Evolutionary conservation across 1,140 invertebrate genomes (phyloP), one percentile per base, ranked within the genome.

Genomic region (Conopomorpha cramerella): DNA sequence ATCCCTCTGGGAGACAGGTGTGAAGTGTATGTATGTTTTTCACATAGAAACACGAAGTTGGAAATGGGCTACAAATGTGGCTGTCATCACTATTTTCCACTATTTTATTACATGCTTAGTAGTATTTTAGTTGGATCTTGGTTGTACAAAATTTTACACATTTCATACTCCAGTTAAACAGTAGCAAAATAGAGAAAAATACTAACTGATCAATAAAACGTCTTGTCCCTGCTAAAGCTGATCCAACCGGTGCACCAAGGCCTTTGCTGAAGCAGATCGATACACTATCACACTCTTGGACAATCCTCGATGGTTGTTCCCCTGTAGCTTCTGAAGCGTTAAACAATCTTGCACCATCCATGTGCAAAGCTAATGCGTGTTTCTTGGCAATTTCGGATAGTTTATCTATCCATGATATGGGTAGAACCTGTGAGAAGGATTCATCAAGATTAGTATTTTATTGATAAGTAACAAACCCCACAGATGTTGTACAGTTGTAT

Each of bases 261-360:
- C 92, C 87, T 82, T 98, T 94, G 62, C 90, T 94, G 30, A 94
- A 73, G 51, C 92, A 95, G 34, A 93, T 82, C 8, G 82, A 84
- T 0, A 96, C 84, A 1, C 91, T 90, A 57, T 93, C 90, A 41
- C 88, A 90, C 43, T 87, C 80, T 29, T 83, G 72, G 0, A 82
- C 84, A 1, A 97, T 81, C 16, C 87, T 77, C 18, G 78, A 60
- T 0, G 85, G 81, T 0, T 86, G 59, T 13, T 88, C 74, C n/a
- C 83, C 79, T 1, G 86, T 74, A 12, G 83, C 81, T 7, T 87
- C 78, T 0, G 87, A 84, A 1, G 95, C 94, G 67, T 98, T 97
- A 77, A 96, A 88, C n/a, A 98, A 51, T 31, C 96, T 71, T 0
- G 96, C 94, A 3, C 96, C 96, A 63, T 99, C 96, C 84, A 97